Base-by-base conservation (phyloP, 2,888 invertebrate genomes). In the Parasteatoda lunata region DNA sequence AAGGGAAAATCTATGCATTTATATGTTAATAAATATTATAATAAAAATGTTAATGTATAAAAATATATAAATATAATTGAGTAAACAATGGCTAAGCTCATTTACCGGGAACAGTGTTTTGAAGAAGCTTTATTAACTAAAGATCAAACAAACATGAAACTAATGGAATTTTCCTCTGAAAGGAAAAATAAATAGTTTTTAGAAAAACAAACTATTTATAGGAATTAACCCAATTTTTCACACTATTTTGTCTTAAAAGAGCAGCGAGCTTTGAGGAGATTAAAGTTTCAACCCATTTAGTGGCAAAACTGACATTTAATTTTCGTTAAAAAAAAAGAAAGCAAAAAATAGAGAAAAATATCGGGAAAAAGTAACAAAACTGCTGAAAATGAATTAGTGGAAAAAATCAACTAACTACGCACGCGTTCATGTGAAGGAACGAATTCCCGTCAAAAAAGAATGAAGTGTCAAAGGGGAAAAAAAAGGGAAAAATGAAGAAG, bases 271-370 rank as follows among this genome's bases (percentile, higher is more conserved):
- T 30, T 77, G 48, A 77, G 51, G 15, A 66, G 65, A 77, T 77
- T 77, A 66, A 77, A 66, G 30, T 68, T 77, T 66, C 49, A 48
- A 49, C 77, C 15, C 30, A 4, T 54, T 9, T 51, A 48, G 49
- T 48, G 8, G 77, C 48, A 77, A 77, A 47, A 77, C 66, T 77
- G 77, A 77, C 77, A 66, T 77, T 77, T 77, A 66, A 69, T 77
- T 77, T 77, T 69, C n/a, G 30, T 13, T 4, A 7, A 5, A 45
- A 30, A 52, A 13, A 54, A 30, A 7, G 52, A 30, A 45, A 51
- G 51, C 52, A 54, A 77, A 66, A 75, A 51, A 54, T 30, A 54
- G 45, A 15, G 45, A 4, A 49, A 13, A 13, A 59, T 13, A 59
- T 59, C 59, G 59, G 59, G n/a, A 7, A 59, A 59, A 59, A 6